Evolutionary conservation across 2,888 invertebrate species (phyloP), one percentile per base, ranked within the genome.

Genomic region (Oscheius sp.): DNA sequence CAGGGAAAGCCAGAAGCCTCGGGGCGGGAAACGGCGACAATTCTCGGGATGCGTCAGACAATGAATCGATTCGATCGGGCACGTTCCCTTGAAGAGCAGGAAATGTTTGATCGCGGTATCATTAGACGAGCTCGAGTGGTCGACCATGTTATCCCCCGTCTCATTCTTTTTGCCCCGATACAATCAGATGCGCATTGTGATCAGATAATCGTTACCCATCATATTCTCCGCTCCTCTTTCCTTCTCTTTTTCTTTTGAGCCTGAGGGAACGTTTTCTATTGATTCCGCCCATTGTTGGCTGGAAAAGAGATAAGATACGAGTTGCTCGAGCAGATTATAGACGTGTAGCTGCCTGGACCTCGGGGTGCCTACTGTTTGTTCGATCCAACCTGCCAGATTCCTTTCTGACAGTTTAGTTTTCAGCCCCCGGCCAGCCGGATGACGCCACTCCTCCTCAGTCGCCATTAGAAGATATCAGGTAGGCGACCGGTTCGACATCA

Each of bases 351-450:
- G 61, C 21, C 25, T 61, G n/a, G 35, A n/a, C 18, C 41, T 16
- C 23, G 23, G 13, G 55, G 12, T 55, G 21, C 61, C 61, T 43
- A 41, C 43, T 61, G 61, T 61, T 61, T 61, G 45, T 43, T 41
- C 41, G n/a, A 9, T 61, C 43, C 43, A 41, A 43, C 13, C 29
- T 29, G 7, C n/a, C 27, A 29, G 27, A 9, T 25, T 58, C 12
- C 27, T 58, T 13, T 41, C 61, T 41, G 61, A 41, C 23, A 35
- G 61, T 61, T 61, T 61, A 41, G 41, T 61, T 61, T 61, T 61
- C 61, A 61, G 61, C 61, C 41, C 41, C 43, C 61, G 61, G 61
- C 61, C 43, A 41, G 61, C 61, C 61, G 61, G 61, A 61, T 61
- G 61, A 61, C 61, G 61, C 61, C 43, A 43, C 61, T 45, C 13